Evolutionary conservation across 1,140 invertebrate species (phyloP).

Genomic region (Drosophila simulans): DNA sequence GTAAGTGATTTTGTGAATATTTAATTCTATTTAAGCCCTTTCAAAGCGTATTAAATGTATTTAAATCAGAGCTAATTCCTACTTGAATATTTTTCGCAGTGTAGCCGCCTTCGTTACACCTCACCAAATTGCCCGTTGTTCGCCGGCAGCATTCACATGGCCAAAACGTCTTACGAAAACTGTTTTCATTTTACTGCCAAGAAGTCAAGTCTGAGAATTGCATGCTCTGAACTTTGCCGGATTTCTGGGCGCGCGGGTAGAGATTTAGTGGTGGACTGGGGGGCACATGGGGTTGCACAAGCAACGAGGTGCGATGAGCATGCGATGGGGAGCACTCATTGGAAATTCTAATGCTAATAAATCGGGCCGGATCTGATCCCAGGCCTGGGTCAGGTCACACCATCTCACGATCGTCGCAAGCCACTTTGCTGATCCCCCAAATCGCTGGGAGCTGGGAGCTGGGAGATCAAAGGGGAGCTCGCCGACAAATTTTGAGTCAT

Average conservation of each 20-base stretch:
- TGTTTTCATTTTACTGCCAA: slow-evolving; percentile 32
- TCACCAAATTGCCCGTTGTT: slow-evolving; percentile 32
- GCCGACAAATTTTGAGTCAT: slow-evolving; percentile 59
- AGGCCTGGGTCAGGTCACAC: slow-evolving; percentile 38
- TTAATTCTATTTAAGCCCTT: too few species aligned
- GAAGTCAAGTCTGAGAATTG: slow-evolving; percentile 61
- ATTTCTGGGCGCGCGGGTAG: slow-evolving; percentile 12
- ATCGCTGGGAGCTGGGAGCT: neutral
- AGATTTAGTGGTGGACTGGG: neutral
- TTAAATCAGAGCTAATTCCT: neutral
- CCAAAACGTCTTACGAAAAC: slow-evolving; percentile 54
- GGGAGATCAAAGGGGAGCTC: slow-evolving; percentile 28
- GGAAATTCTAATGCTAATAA: slow-evolving; percentile 46
- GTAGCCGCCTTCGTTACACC: slow-evolving; percentile 36
- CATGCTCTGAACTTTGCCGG: slow-evolving; percentile 70
- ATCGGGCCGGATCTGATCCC: slow-evolving; percentile 24
- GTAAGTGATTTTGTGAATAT: too few species aligned
- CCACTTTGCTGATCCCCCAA: neutral
- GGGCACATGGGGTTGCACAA: slow-evolving; percentile 40
- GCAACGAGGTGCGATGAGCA: slow-evolving; percentile 20
- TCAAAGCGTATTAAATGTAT: neutral
- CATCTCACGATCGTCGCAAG: slow-evolving; percentile 33
- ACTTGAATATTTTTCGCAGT: neutral
- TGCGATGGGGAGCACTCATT: slow-evolving; percentile 37
- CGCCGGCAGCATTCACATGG: slow-evolving; percentile 50